These are phyloP conservation scores for Umimayanthus chanpuru DNA, from an alignment of 92 coral and sea anemone species.

Conservation along the genomic window DNA sequence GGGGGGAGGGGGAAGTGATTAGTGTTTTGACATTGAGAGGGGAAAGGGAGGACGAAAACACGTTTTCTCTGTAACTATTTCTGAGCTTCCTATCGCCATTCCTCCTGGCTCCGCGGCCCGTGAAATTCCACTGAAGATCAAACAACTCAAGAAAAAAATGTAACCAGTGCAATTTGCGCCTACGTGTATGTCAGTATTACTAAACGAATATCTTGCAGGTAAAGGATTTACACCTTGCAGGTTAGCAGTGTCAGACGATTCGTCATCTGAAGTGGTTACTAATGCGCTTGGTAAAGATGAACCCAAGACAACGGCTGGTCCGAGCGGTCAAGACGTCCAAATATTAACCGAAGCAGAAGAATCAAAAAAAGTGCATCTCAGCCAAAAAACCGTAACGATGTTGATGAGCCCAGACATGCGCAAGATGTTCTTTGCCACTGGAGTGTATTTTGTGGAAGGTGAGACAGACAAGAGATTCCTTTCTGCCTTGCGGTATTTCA, in stretches of 20 bases:
- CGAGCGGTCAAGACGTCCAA: background rate
- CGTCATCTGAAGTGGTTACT: background rate
- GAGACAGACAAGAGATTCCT: slow-evolving; percentile 30
- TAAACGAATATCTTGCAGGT: background rate
- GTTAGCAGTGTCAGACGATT: background rate
- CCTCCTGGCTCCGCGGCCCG: too few species aligned
- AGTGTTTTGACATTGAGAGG: background rate
- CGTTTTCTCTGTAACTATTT: too few species aligned
- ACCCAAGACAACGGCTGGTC: background rate
- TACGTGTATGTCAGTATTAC: too few species aligned
- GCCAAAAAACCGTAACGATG: background rate
- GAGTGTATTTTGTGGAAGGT: slow-evolving; percentile 42
- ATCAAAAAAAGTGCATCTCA: background rate
- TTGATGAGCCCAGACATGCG: slow-evolving; percentile 34
- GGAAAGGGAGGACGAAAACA: too few species aligned
- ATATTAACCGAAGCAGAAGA: too few species aligned
- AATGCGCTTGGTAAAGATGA: background rate
- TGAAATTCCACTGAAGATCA: too few species aligned
- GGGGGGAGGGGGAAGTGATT: too few species aligned
- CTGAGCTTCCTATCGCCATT: too few species aligned
- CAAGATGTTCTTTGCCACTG: slow-evolving; percentile 32
- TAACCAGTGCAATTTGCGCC: too few species aligned
- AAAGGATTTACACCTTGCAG: slow-evolving; percentile 3
- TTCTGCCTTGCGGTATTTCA: slow-evolving; percentile 12
- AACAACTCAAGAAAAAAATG: background rate